Conservation (phyloP, 2,113 vertebrate species). For the Bos indicus region DNA sequence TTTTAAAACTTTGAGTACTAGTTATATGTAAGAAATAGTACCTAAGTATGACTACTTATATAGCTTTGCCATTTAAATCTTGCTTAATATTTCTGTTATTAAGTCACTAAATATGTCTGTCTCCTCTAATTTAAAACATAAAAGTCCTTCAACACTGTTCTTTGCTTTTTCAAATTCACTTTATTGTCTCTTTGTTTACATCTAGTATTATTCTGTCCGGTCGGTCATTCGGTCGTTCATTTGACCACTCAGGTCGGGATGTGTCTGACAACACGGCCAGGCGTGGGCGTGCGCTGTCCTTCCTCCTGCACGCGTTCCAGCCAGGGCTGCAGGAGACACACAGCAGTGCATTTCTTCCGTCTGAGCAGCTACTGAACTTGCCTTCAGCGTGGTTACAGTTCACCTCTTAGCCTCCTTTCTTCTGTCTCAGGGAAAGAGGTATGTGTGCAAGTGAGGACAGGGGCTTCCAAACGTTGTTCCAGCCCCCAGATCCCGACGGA, state of each 20-base stretch:
- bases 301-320: too few species aligned
- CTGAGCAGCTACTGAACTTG: background rate
- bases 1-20: background rate
- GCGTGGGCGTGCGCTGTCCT: background rate
- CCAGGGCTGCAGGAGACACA: background rate
- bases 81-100: background rate
- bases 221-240: background rate
- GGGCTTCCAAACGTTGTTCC: background rate
- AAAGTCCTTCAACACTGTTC: background rate
- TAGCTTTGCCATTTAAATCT: constrained; percentile 16
- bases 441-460: too few species aligned
- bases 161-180: background rate
- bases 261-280: background rate
- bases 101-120: background rate
- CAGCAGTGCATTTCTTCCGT: background rate
- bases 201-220: background rate
- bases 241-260: background rate
- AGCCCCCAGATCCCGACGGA: too few species aligned
- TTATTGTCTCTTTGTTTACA: background rate
- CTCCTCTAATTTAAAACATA: background rate
- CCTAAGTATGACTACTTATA: background rate
- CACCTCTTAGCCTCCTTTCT: background rate
- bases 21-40: background rate
- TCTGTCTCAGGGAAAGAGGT: background rate
- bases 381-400: background rate